Evolutionary conservation across 1,140 invertebrate genomes (phyloP), one percentile per base, ranked within the genome.

Genomic region (Popillia japonica): DNA sequence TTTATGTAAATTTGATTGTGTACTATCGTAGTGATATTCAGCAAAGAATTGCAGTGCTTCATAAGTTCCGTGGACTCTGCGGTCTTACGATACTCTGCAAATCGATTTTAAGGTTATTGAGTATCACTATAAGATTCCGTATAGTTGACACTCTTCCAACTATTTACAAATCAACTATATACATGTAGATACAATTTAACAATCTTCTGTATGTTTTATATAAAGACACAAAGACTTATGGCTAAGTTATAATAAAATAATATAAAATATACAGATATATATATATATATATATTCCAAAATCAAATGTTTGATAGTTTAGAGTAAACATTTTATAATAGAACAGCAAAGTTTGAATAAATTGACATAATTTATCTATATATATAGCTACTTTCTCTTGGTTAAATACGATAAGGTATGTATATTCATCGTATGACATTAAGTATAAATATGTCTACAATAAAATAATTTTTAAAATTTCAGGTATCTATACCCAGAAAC

Each of bases 11-110:
- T 9, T 23, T 7, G 61, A 34, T 8, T 23, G 11, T 9, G 8
- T 61, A 68, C 61, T 34, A 8, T 68, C 8, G 27, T 34, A 27
- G 22, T 34, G 27, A 14, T 68, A 23, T 68, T 27, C 22, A 68
- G 61, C 22, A 27, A 34, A 23, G 10, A 22, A 27, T 68, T 34
- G 61, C 20, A 68, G 22, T 23, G 61, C 22, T 27, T 68, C 61
- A 22, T 68, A 68, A 68, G 22, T 11, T 48, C 77, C 77, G 79
- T 79, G 79, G 79, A 79, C 79, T 79, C 79, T 68, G 72, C 79
- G 77, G 77, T 40, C 41, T 78, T 79, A 79, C 59, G 77, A 72
- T 40, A n/a, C 76, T 3, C n/a, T 77, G 75, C 40, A 76, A 42
- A 40, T 77, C 42, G 34, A 3, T 77, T 42, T 40, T 72, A 40